Evolutionary conservation across 2,797 vertebrate genomes (phyloP).

Genomic region (Periophthalmus magnuspinnatus): DNA sequence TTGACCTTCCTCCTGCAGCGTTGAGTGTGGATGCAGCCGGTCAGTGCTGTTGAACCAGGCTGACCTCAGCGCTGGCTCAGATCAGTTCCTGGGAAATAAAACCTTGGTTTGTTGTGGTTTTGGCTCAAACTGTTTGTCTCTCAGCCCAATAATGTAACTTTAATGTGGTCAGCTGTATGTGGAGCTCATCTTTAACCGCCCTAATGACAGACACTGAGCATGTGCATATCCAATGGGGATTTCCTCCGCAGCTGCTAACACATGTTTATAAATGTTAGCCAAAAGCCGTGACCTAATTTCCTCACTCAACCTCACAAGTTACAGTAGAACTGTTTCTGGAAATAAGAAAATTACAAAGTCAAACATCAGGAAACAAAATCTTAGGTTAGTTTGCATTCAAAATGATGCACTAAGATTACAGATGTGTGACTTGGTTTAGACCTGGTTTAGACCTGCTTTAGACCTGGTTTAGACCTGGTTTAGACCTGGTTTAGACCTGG

Average conservation of each 20-base stretch:
- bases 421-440: too few relatives aligned
- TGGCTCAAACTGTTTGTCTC: background rate
- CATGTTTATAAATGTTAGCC: slow-evolving; percentile 53
- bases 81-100: background rate
- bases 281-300: slow-evolving; percentile 40
- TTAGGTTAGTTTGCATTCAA: too few relatives aligned
- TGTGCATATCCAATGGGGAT: slow-evolving; percentile 54
- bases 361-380: too few relatives aligned
- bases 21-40: too few relatives aligned
- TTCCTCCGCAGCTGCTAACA: slow-evolving; percentile 49
- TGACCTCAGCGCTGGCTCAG: background rate
- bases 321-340: background rate
- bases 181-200: background rate
- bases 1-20: too few relatives aligned
- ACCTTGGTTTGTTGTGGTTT: background rate
- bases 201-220: slow-evolving; percentile 13
- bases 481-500: too few relatives aligned
- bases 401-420: too few relatives aligned
- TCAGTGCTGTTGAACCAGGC: background rate
- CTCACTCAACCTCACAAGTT: background rate
- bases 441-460: too few relatives aligned
- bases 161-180: background rate
- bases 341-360: background rate
- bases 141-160: background rate
- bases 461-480: too few relatives aligned